phyloP scores from a whole-genome alignment of 2,113 vertebrate genomes.

The Psammodynastes pulverulentus region DNA sequence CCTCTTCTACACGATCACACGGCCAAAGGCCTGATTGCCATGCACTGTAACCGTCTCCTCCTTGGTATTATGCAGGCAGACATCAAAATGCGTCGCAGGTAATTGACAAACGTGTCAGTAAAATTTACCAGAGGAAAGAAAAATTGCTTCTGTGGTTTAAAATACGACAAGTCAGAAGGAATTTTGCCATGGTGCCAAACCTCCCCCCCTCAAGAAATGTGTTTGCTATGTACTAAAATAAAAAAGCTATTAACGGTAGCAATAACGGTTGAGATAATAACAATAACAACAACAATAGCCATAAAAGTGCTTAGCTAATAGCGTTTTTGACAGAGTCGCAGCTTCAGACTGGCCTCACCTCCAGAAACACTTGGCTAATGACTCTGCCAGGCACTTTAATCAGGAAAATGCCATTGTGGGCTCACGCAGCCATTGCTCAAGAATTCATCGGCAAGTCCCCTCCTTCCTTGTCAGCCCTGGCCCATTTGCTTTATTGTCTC shows the following conservation, averaged over 20 bases:
- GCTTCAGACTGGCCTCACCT: slow-evolving; percentile 2
- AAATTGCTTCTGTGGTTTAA: neutral
- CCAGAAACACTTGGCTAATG: slow-evolving; percentile 28
- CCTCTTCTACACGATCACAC: neutral
- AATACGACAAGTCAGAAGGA: neutral
- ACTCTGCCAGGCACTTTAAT: slow-evolving; percentile 32
- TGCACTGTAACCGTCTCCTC: too few relatives aligned
- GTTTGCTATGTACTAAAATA: neutral
- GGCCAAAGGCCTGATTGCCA: neutral
- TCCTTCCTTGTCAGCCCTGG: neutral
- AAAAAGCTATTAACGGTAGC: neutral
- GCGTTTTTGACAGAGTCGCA: neutral
- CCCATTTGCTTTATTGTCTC: slow-evolving; percentile 33
- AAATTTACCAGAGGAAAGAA: neutral
- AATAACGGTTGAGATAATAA: neutral
- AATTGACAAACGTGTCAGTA: neutral
- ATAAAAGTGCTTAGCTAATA: neutral
- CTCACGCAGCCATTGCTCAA: slow-evolving; percentile 5
- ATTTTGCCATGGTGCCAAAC: neutral
- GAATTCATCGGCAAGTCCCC: neutral
- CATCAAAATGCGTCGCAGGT: neutral
- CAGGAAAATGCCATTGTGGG: slow-evolving; percentile 21
- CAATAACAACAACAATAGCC: neutral
- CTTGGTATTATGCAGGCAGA: neutral
- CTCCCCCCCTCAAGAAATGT: neutral